Evolutionary conservation across 2,113 vertebrate genomes (phyloP).

Genomic region (Crotalus horridus): DNA sequence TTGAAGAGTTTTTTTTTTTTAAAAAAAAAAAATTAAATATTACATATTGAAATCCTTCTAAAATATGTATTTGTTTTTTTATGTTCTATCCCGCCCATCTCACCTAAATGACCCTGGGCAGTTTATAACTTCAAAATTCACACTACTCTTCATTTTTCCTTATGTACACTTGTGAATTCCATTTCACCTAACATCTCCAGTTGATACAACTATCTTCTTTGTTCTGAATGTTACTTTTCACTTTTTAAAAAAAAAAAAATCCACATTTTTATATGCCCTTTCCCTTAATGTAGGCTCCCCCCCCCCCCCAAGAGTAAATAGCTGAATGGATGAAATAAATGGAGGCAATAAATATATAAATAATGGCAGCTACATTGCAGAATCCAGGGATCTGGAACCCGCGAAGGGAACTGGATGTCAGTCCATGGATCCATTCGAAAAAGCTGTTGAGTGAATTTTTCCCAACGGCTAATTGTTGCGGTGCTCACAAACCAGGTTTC

Average conservation of each 20-base stretch:
- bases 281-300: not conserved
- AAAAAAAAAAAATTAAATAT: not conserved
- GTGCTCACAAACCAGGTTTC: not conserved
- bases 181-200: not conserved
- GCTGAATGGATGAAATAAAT: not conserved
- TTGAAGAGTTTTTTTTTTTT: not conserved
- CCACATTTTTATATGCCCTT: not conserved
- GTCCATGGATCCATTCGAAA: not conserved
- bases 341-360: not conserved
- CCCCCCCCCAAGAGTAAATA: not conserved
- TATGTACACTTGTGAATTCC: not conserved
- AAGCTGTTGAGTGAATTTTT: not conserved
- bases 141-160: not conserved
- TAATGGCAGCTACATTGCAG: not conserved
- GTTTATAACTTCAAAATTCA: not conserved
- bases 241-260: not conserved
- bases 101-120: too few relatives aligned
- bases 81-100: too few relatives aligned
- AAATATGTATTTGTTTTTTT: too few relatives aligned
- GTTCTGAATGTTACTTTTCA: not conserved
- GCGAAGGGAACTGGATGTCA: not conserved
- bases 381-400: not conserved
- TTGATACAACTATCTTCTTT: not conserved
- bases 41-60: not conserved
- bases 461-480: not conserved